Percentiles rank a stretch among this genome's conserved stretches.
Conservation (phyloP, 2,888 invertebrate genomes). For the Acanthococcus lagerstroemiae region DNA sequence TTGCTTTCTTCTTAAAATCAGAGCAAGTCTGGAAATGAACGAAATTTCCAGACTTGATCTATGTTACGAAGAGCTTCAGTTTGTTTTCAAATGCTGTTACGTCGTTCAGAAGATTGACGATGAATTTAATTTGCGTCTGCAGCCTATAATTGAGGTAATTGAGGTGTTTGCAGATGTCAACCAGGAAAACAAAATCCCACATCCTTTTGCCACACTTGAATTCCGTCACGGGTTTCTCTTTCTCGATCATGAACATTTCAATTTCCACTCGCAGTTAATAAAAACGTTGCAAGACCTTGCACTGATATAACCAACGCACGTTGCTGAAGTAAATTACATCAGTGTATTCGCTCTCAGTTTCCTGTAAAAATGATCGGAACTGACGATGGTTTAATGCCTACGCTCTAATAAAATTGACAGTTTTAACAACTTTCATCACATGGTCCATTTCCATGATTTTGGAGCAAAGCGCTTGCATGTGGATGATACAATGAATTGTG, state of each 20-base stretch:
- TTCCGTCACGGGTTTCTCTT: constrained; percentile 33
- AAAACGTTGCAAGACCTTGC: constrained; percentile 35
- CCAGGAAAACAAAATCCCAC: constrained; percentile 10
- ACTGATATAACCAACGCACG: constrained; percentile 23
- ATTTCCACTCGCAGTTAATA: constrained; percentile 33
- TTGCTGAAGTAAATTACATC: constrained; percentile 23
- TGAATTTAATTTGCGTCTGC: constrained; percentile 7
- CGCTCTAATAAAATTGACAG: constrained; percentile 27
- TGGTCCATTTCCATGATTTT: constrained; percentile 5
- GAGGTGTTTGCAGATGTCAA: constrained; percentile 4
- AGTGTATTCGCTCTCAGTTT: constrained; percentile 17
- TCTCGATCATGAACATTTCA: constrained; percentile 34
- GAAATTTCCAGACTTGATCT: neutral
- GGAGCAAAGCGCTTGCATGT: constrained; percentile 6
- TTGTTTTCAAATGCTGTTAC: constrained; percentile 17
- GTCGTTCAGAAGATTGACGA: neutral
- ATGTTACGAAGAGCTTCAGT: constrained; percentile 9
- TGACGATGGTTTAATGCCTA: constrained; percentile 25
- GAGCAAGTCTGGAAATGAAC: neutral
- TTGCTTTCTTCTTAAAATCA: neutral
- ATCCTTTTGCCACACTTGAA: constrained; percentile 19
- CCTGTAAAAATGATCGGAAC: constrained; percentile 18
- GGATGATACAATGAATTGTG: constrained; percentile 9
- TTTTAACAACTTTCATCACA: constrained; percentile 22
- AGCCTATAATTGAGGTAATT: constrained; percentile 20